Evolutionary conservation across 2,888 invertebrate species (phyloP).

Genomic region (Heliconius aoede): DNA sequence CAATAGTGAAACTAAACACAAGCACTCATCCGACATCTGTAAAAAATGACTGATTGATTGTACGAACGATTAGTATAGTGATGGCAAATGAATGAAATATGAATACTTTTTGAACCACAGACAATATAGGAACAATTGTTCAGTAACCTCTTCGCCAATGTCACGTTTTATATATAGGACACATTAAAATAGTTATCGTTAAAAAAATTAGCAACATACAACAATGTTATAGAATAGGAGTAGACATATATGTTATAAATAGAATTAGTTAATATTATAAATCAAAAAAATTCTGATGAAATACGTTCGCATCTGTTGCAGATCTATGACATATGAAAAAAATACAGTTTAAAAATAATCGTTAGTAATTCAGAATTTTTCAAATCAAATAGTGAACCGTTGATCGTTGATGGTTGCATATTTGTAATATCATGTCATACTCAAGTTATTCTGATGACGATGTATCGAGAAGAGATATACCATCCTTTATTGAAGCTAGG

Average conservation of each 20-base stretch:
- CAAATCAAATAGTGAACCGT: slow-evolving; percentile 42
- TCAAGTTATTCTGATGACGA: slow-evolving; percentile 66
- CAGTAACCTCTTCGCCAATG: too few relatives aligned
- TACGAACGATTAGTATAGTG: slow-evolving; percentile 24
- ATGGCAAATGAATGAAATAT: slow-evolving; percentile 15
- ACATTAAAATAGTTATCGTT: too few relatives aligned
- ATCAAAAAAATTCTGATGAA: neutral
- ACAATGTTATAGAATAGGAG: neutral
- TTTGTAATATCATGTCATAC: slow-evolving; percentile 57
- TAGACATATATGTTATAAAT: neutral
- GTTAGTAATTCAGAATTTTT: slow-evolving; percentile 26
- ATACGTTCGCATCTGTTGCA: neutral
- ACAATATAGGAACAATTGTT: neutral
- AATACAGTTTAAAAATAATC: slow-evolving; percentile 12
- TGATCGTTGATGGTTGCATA: slow-evolving; percentile 28
- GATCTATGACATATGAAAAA: neutral
- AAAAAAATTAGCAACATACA: too few relatives aligned
- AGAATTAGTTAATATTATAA: neutral
- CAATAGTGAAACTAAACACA: slow-evolving; percentile 66
- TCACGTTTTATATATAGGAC: too few relatives aligned
- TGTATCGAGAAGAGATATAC: slow-evolving; percentile 65
- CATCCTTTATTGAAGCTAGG: slow-evolving; percentile 78
- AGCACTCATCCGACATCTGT: slow-evolving; percentile 69
- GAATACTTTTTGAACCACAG: slow-evolving; percentile 1
- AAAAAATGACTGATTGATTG: slow-evolving; percentile 60